These are phyloP conservation scores for Chaetura pelagica DNA, from an alignment of 2,113 vertebrate species.

Conservation along the genomic window DNA sequence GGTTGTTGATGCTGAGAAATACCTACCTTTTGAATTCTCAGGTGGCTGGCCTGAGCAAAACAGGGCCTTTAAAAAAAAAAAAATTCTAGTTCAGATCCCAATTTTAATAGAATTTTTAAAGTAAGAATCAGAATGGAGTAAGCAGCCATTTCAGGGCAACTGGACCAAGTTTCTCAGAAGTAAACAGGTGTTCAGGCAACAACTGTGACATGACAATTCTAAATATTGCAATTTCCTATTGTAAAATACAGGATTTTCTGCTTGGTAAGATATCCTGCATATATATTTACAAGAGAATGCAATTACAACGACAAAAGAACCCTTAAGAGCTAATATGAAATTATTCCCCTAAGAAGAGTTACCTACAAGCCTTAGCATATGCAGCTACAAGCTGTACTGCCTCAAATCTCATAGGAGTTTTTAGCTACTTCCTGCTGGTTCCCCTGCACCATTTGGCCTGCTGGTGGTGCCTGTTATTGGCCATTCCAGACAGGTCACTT, in stretches of 20 bases:
- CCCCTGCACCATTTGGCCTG: background rate
- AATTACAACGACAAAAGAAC: constrained; percentile 19
- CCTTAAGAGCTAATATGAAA: constrained; percentile 3
- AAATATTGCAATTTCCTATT: background rate
- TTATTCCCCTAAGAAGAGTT: constrained; percentile 17
- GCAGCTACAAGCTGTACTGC: background rate
- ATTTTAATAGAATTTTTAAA: background rate
- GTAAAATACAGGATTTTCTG: background rate
- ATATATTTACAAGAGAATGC: background rate
- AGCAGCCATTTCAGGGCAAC: background rate
- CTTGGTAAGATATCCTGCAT: background rate
- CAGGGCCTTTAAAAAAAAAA: background rate
- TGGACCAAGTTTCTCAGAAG: background rate
- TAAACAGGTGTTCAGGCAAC: background rate
- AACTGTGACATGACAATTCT: background rate
- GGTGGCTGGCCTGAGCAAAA: constrained; percentile 10
- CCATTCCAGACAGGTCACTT: background rate
- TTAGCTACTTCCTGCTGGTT: background rate
- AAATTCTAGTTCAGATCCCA: background rate
- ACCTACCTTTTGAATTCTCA: constrained; percentile 30
- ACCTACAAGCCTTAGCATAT: background rate
- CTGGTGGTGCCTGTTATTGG: background rate
- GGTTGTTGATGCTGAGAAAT: constrained; percentile 47
- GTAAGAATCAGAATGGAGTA: background rate
- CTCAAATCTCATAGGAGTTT: background rate